phyloP scores from a whole-genome alignment of 2,797 vertebrate genomes.

The Falco novaeseelandiae region DNA sequence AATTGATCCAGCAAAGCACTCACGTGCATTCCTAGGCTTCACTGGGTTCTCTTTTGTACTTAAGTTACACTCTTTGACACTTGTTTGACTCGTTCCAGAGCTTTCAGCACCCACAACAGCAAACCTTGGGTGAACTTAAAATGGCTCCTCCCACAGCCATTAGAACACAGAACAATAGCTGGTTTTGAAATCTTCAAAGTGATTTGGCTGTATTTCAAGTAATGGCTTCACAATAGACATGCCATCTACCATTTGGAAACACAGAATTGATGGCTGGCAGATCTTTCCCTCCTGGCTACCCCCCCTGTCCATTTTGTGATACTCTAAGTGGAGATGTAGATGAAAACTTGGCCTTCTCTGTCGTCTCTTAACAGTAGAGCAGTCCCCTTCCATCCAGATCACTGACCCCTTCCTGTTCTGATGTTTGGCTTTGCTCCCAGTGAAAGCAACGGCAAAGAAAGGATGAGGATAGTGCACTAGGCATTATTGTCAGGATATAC shows the following conservation, averaged over 20 bases:
- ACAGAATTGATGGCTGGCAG: neutral
- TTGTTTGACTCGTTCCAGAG: neutral
- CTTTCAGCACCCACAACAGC: neutral
- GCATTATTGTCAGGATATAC: neutral
- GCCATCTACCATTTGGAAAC: neutral
- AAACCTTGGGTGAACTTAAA: neutral
- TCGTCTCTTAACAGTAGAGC: neutral
- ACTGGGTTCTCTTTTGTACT: neutral
- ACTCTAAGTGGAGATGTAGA: neutral
- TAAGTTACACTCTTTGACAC: neutral
- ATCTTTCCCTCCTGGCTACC: neutral
- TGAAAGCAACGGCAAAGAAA: neutral
- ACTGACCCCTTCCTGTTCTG: neutral
- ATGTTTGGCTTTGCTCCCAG: neutral
- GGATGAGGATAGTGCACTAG: neutral
- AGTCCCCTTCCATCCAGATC: neutral
- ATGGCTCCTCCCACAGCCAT: neutral
- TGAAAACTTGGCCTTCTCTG: neutral
- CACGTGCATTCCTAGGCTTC: neutral
- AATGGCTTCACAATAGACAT: neutral
- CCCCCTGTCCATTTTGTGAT: neutral
- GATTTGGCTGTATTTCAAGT: neutral
- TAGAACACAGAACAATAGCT: neutral
- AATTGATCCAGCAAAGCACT: neutral
- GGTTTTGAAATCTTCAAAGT: neutral